Conservation (phyloP, 2,797 vertebrate genomes). For the Chrysocyon brachyurus region DNA sequence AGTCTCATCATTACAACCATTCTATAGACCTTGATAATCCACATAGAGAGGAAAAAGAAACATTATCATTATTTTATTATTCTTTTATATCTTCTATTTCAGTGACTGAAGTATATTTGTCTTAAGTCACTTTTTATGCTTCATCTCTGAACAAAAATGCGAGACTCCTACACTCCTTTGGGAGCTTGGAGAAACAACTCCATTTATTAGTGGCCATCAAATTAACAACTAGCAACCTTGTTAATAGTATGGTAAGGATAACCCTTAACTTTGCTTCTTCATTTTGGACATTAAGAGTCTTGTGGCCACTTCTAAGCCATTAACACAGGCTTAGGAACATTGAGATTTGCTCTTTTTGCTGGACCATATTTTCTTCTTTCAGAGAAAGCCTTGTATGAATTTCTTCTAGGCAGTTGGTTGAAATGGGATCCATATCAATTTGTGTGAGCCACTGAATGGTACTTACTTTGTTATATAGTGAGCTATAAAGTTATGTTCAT, state of each 20-base stretch:
- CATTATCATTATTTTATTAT: not conserved
- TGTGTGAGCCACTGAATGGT: slow-evolving; percentile 46
- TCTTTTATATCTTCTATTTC: not conserved
- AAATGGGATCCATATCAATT: slow-evolving; percentile 58
- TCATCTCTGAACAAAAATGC: not conserved
- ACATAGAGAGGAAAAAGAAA: not conserved
- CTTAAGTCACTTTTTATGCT: not conserved
- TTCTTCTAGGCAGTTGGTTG: slow-evolving; percentile 45
- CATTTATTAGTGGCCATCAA: not conserved
- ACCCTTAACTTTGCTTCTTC: not conserved
- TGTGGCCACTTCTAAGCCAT: not conserved
- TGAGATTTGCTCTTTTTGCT: slow-evolving; percentile 6
- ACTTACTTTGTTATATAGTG: slow-evolving; percentile 69
- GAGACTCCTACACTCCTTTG: not conserved
- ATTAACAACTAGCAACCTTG: not conserved
- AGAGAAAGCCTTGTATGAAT: slow-evolving; percentile 32
- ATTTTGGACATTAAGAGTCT: not conserved
- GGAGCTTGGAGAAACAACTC: not conserved
- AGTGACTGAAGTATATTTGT: not conserved
- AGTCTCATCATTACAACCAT: not conserved
- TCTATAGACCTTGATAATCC: not conserved
- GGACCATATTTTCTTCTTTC: slow-evolving; percentile 52
- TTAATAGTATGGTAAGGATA: not conserved
- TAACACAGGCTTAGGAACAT: not conserved
- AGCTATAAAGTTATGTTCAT: slow-evolving; percentile 67